Conservation (phyloP, 2,888 invertebrate species). For the Parasteatoda lunata region DNA sequence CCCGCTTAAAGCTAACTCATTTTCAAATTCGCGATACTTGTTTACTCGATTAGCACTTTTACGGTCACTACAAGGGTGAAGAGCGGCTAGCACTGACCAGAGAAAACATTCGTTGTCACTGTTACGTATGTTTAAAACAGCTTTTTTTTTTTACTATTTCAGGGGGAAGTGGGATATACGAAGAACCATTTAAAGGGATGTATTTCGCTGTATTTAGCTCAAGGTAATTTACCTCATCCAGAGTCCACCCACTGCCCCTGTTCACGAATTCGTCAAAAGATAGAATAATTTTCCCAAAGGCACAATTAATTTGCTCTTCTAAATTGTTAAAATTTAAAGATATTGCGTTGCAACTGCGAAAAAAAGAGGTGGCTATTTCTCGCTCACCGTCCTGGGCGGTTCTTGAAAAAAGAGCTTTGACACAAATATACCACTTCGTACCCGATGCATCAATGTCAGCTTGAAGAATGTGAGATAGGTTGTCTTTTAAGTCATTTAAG, state of each 20-base stretch:
- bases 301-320: neutral
- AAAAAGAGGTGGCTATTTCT: neutral
- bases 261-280: neutral
- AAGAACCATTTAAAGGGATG: neutral
- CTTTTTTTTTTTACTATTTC: neutral
- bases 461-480: neutral
- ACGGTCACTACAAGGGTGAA: neutral
- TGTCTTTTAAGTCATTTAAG: neutral
- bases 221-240: neutral
- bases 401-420: neutral
- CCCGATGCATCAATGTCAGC: neutral
- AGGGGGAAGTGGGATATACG: neutral
- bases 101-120: neutral
- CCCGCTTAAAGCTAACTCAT: neutral
- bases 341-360: neutral
- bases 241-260: neutral
- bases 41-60: neutral
- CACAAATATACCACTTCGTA: neutral
- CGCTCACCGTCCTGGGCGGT: neutral
- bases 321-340: neutral
- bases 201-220: neutral
- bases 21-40: neutral
- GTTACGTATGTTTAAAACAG: neutral
- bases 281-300: neutral
- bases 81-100: neutral